Base-by-base conservation (phyloP, 1,140 invertebrate genomes). In the Microplitis mediator region DNA sequence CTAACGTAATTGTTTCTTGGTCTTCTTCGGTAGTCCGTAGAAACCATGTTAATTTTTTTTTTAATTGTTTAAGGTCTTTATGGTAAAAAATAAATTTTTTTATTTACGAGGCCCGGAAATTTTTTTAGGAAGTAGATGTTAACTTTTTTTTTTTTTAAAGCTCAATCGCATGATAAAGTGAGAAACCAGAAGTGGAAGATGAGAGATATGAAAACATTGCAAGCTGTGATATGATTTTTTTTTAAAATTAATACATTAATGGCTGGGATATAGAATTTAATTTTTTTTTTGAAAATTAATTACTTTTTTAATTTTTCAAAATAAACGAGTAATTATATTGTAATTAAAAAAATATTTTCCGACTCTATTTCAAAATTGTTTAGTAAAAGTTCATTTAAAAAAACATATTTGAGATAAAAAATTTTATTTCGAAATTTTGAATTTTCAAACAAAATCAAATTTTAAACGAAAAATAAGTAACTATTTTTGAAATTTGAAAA, bases 181-280 rank as follows among this genome's bases (percentile, higher is more conserved):
- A 51, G 32, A 68, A 58, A 36, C 58, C 31, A 58, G 62, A 68
- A 68, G 32, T 68, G 69, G 69, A 71, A 65, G 69, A 71, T 64
- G 64, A 56, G 54, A 71, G 61, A 65, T 54, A 71, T 65, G 51
- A 34, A 45, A 71, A 52, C 64, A 56, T 54, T 65, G n/a, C 34
- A 63, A 71, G 39, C 34, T 69, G 62, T 71, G 69, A 71, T 71
- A 71, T 71, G 69, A 58, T 63, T 63, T 52, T 36, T 64, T 62
- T 32, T 14, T 23, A 6, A 14, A 56, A 56, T 56, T 16, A 56
- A 16, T 16, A 56, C 16, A 56, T 56, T 56, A 56, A 56, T 16
- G 8, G 8, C 23, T 23, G 23, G 23, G 23, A 23, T 23, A 23
- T 23, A 23, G 23, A 23, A 61, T 50, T 62, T 6, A 56, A 56